Conservation (phyloP, 2,797 vertebrate species). For the Leptodactylus fallax region DNA sequence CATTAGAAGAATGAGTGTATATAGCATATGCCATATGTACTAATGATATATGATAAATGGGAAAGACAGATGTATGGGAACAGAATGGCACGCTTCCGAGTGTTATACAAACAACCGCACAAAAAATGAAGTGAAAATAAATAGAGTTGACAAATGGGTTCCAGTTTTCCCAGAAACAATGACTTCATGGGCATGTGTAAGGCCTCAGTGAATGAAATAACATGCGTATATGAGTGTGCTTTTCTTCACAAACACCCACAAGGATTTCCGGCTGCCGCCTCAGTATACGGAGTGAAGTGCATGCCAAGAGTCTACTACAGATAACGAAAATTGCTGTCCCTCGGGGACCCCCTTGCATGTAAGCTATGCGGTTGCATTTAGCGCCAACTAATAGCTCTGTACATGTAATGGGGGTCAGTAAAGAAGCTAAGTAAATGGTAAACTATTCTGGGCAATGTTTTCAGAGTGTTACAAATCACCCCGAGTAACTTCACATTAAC, state of each 20-base stretch:
- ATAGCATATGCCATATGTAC: background rate
- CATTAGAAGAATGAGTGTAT: background rate
- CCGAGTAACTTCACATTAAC: background rate
- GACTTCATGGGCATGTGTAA: conserved; percentile 3
- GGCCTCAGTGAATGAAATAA: background rate
- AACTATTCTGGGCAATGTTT: conserved; percentile 49
- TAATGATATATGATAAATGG: conserved; percentile 3
- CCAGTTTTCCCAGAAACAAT: conserved; percentile 1
- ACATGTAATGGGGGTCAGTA: conserved; percentile 19
- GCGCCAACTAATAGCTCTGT: conserved; percentile 38
- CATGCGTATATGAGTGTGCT: background rate
- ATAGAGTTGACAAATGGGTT: background rate
- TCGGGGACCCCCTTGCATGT: conserved; percentile 25
- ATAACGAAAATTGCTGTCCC: conserved; percentile 38
- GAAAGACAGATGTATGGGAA: background rate
- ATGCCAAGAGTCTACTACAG: conserved; percentile 13
- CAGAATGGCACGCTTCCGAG: background rate
- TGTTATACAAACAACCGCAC: background rate
- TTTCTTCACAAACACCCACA: background rate
- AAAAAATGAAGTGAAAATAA: background rate
- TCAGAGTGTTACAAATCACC: conserved; percentile 37
- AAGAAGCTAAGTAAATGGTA: conserved; percentile 31
- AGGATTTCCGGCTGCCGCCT: background rate
- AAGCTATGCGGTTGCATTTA: conserved; percentile 34
- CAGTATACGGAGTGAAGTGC: background rate